These are phyloP conservation scores for Troides aeacus DNA, from an alignment of 2,888 invertebrate species.

Conservation along the genomic window DNA sequence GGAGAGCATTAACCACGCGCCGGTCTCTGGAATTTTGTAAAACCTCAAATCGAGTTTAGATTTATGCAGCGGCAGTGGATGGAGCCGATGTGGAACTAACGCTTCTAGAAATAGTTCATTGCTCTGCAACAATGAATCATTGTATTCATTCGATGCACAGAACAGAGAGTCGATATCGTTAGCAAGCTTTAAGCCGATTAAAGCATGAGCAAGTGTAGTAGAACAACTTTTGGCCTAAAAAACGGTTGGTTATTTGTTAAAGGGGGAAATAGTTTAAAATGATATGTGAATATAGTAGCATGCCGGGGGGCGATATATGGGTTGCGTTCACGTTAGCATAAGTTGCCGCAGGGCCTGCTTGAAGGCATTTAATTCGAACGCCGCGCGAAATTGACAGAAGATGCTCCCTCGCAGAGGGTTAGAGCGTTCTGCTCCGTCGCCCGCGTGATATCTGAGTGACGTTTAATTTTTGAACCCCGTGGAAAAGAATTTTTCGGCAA, in stretches of 20 bases:
- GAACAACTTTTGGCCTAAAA: conserved; percentile 42
- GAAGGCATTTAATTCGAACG: conserved; percentile 51
- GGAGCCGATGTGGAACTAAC: conserved; percentile 34
- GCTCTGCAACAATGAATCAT: conserved; percentile 33
- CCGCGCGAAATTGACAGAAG: conserved; percentile 55
- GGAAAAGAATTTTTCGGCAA: conserved; percentile 16
- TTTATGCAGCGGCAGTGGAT: conserved; percentile 44
- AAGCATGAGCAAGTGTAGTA: conserved; percentile 39
- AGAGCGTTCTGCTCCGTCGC: conserved; percentile 55
- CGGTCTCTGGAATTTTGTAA: conserved; percentile 57
- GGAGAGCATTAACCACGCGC: conserved; percentile 67
- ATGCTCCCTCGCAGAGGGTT: conserved; percentile 50
- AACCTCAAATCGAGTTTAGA: conserved; percentile 59
- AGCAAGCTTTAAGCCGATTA: conserved; percentile 27
- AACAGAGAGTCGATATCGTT: conserved; percentile 21
- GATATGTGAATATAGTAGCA: conserved; percentile 32
- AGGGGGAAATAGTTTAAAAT: conserved; percentile 47
- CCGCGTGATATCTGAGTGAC: conserved; percentile 65
- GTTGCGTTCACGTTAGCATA: conserved; percentile 59
- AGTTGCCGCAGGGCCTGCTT: conserved; percentile 50
- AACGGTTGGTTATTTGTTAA: conserved; percentile 37
- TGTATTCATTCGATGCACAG: conserved; percentile 28
- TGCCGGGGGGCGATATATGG: conserved; percentile 33
- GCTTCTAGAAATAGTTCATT: conserved; percentile 32
- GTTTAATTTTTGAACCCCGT: conserved; percentile 64